A percentile compares a stretch with the other conserved stretches of the same genome.
Evolutionary conservation across 2,797 vertebrate genomes (phyloP).

Genomic region (Lepus oiostolus): DNA sequence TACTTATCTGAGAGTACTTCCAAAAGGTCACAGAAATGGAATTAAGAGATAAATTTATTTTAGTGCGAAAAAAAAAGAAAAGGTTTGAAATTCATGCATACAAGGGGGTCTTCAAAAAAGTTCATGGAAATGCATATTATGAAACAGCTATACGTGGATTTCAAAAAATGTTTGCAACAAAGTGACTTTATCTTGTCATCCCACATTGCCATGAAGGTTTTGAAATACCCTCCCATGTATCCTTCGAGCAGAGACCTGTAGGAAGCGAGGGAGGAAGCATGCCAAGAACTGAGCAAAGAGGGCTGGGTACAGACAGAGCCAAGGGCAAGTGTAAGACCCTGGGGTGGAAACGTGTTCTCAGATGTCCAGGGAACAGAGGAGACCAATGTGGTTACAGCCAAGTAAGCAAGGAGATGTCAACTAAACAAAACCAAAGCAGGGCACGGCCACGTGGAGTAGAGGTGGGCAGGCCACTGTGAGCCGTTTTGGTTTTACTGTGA

Average conservation of each 20-base stretch:
- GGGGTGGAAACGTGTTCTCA: not conserved
- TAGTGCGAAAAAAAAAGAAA: too few relatives aligned
- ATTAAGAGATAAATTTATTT: too few relatives aligned
- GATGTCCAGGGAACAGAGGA: not conserved
- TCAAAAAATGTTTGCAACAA: too few relatives aligned
- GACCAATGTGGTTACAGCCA: not conserved
- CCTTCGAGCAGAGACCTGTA: not conserved
- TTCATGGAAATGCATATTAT: too few relatives aligned
- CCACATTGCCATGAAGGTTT: too few relatives aligned
- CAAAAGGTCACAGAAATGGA: too few relatives aligned
- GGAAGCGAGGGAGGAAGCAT: not conserved
- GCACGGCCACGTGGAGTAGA: not conserved
- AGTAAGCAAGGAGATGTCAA: not conserved
- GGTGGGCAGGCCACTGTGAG: not conserved
- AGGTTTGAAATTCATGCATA: too few relatives aligned
- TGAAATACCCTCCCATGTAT: not conserved
- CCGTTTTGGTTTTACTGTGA: not conserved
- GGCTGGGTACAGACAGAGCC: not conserved
- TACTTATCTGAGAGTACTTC: too few relatives aligned
- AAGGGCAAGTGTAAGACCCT: not conserved
- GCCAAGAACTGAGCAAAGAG: not conserved
- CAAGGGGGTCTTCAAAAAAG: too few relatives aligned
- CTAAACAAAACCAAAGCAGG: too few relatives aligned
- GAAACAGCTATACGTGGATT: too few relatives aligned
- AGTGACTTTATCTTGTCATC: too few relatives aligned